These are phyloP conservation scores for Aphis gossypii DNA, from an alignment of 1,140 invertebrate genomes.

Conservation along the genomic window DNA sequence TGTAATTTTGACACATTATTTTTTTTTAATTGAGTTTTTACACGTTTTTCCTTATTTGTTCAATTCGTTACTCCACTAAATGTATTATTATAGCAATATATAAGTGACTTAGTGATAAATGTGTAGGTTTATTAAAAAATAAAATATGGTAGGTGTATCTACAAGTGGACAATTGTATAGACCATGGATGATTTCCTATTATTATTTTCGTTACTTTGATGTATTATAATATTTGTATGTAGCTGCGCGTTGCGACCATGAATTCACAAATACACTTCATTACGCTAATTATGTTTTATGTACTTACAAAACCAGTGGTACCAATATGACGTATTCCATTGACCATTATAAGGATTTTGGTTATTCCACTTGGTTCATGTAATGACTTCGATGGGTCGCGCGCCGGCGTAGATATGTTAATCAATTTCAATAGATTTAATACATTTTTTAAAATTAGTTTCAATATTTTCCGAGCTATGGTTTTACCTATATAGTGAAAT, in stretches of 20 bases:
- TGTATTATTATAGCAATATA: not conserved
- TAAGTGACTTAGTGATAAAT: not conserved
- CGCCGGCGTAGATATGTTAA: not conserved
- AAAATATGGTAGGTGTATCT: not conserved
- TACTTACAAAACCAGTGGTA: not conserved
- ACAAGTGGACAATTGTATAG: not conserved
- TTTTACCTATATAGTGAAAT: too few species aligned
- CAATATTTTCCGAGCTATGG: too few species aligned
- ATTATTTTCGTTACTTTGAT: not conserved
- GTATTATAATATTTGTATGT: not conserved
- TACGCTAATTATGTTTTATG: not conserved
- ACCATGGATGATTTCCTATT: not conserved
- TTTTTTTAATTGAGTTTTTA: not conserved
- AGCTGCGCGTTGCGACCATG: not conserved
- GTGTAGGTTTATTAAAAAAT: not conserved
- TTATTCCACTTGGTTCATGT: not conserved
- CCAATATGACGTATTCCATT: too few species aligned
- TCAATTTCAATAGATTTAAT: not conserved
- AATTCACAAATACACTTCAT: slow-evolving; percentile 3
- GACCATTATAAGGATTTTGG: too few species aligned
- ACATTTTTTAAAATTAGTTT: not conserved
- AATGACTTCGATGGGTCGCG: not conserved
- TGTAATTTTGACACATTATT: not conserved
- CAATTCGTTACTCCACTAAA: not conserved
- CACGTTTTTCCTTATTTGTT: not conserved